These are phyloP conservation scores for Sparidentex hasta DNA, from an alignment of 2,797 vertebrate genomes.

Conservation along the genomic window DNA sequence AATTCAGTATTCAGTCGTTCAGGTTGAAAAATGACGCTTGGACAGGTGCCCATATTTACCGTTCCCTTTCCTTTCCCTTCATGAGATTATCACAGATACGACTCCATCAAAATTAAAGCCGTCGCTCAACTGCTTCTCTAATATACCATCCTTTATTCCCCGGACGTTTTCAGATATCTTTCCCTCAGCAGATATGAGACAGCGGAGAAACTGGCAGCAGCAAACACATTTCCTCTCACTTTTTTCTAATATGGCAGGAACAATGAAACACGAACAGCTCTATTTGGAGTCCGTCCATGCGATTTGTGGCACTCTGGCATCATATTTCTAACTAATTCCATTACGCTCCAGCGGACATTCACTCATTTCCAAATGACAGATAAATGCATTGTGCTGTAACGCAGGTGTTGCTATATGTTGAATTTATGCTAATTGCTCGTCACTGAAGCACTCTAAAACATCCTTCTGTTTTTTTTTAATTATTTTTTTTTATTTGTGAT, in stretches of 20 bases:
- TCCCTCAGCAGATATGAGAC: background rate
- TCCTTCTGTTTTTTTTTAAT: background rate
- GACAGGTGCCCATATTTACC: background rate
- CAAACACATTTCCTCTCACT: background rate
- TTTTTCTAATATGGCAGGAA: slow-evolving; percentile 1
- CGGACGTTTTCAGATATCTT: background rate
- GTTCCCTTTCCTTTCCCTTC: background rate
- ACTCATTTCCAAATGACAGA: slow-evolving; percentile 10
- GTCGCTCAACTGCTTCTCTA: background rate
- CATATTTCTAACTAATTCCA: slow-evolving; percentile 3
- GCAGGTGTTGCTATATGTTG: slow-evolving; percentile 6
- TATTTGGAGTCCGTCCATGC: slow-evolving; percentile 4
- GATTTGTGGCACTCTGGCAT: slow-evolving; percentile 1
- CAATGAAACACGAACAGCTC: background rate
- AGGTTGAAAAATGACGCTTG: too few species aligned
- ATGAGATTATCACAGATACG: background rate
- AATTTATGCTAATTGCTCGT: slow-evolving; percentile 1
- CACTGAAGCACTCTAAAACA: background rate
- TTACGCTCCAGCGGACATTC: background rate
- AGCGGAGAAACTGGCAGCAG: background rate
- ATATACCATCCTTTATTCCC: background rate
- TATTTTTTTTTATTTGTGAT: background rate
- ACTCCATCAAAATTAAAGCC: slow-evolving; percentile 1
- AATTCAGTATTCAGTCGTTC: background rate
- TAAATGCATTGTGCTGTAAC: slow-evolving; percentile 8